Evolutionary conservation across 2,113 vertebrate species (phyloP).

Genomic region (Thomomys bottae): DNA sequence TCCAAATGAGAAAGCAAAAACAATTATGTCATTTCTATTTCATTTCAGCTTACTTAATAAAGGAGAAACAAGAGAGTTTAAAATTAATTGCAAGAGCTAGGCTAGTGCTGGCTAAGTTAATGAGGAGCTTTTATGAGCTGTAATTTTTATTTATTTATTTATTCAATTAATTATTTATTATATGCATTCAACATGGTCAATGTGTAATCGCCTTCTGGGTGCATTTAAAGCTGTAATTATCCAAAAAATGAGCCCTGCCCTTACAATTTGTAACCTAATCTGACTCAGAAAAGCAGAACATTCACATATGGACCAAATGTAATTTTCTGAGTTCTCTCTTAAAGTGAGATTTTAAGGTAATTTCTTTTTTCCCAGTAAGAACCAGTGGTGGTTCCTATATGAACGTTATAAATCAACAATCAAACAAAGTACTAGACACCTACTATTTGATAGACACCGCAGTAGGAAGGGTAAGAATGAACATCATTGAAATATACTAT

Average conservation of each 20-base stretch:
- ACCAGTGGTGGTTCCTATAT: background rate
- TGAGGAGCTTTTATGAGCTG: constrained; percentile 74
- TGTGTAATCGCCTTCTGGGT: constrained; percentile 71
- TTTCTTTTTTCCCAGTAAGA: constrained; percentile 35
- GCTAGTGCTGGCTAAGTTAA: constrained; percentile 73
- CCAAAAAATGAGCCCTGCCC: constrained; percentile 59
- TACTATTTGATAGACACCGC: background rate
- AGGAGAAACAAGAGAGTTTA: constrained; percentile 75
- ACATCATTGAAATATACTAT: background rate
- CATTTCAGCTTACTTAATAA: constrained; percentile 78
- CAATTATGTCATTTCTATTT: constrained; percentile 78
- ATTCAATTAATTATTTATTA: constrained; percentile 79
- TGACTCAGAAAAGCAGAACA: constrained; percentile 65
- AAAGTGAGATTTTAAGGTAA: constrained; percentile 39
- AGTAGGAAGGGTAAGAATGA: background rate
- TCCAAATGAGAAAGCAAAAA: constrained; percentile 76
- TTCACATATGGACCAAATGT: constrained; percentile 60
- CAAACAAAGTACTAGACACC: constrained; percentile 10
- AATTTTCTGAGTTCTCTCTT: constrained; percentile 54
- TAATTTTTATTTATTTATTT: constrained; percentile 82
- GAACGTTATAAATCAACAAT: background rate
- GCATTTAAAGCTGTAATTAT: constrained; percentile 73
- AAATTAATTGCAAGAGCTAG: constrained; percentile 78
- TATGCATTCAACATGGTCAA: constrained; percentile 57
- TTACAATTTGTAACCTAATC: constrained; percentile 75